phyloP scores from a whole-genome alignment of 2,113 vertebrate species.

The Corythaixoides concolor region DNA sequence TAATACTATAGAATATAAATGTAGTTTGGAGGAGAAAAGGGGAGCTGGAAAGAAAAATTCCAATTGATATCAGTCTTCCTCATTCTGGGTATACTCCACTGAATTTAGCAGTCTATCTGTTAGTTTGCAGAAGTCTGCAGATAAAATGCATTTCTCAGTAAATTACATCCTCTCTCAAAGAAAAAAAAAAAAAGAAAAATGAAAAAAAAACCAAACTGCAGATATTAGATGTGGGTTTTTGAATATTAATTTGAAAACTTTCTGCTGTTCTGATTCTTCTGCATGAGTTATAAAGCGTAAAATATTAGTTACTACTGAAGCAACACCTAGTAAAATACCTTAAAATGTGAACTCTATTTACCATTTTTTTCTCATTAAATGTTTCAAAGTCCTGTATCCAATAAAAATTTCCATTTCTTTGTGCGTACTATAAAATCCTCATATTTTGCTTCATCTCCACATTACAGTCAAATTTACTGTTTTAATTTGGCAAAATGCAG shows the following conservation, averaged over 20 bases:
- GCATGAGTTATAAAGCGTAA: not conserved
- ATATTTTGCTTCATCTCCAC: not conserved
- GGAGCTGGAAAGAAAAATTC: not conserved
- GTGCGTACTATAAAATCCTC: not conserved
- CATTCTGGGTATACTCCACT: not conserved
- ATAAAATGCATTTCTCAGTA: not conserved
- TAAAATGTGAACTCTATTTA: not conserved
- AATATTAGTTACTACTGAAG: not conserved
- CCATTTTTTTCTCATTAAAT: not conserved
- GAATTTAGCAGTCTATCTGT: not conserved
- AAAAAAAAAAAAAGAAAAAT: not conserved
- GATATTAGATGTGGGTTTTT: not conserved
- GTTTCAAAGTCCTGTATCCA: not conserved
- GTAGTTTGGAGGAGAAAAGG: not conserved
- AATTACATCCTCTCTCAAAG: not conserved
- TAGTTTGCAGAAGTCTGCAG: not conserved
- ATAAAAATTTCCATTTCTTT: not conserved
- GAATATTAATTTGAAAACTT: not conserved
- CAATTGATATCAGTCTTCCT: not conserved
- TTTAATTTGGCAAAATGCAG: not conserved
- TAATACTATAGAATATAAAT: not conserved
- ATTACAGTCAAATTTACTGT: not conserved
- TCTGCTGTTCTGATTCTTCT: not conserved
- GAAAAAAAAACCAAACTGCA: not conserved
- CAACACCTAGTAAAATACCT: not conserved